A percentile compares a stretch with the other conserved stretches of the same genome.
These are phyloP conservation scores for Euproctis similis DNA, from an alignment of 2,888 invertebrate species.

Conservation along the genomic window DNA sequence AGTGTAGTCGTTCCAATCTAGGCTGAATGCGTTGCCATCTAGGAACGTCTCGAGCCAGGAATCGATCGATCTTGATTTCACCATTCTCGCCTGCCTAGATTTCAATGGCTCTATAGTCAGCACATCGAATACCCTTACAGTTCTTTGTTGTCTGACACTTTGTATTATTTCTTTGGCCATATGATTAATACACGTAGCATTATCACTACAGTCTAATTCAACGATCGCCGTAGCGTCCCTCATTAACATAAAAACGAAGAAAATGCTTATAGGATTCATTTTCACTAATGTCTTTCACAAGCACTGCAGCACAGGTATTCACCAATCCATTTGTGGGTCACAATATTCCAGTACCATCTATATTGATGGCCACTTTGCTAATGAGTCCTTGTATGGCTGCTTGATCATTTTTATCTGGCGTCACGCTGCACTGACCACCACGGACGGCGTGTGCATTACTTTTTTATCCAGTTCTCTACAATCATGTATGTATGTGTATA, in stretches of 20 bases:
- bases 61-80: slow-evolving; percentile 52
- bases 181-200: slow-evolving; percentile 75
- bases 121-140: slow-evolving; percentile 70
- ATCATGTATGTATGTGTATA: slow-evolving; percentile 37
- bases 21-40: slow-evolving; percentile 68
- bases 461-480: slow-evolving; percentile 42
- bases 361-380: slow-evolving; percentile 59
- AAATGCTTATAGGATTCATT: slow-evolving; percentile 58
- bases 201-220: slow-evolving; percentile 74
- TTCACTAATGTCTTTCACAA: slow-evolving; percentile 53
- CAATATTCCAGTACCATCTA: slow-evolving; percentile 49
- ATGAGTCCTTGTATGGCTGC: slow-evolving; percentile 53
- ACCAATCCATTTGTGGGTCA: slow-evolving; percentile 71
- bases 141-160: slow-evolving; percentile 69
- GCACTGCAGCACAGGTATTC: slow-evolving; percentile 30
- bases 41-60: slow-evolving; percentile 59
- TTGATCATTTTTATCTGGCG: slow-evolving; percentile 68
- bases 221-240: slow-evolving; percentile 48
- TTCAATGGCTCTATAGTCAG: slow-evolving; percentile 73
- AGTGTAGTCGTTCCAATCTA: slow-evolving; percentile 72
- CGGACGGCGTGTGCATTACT: slow-evolving; percentile 45
- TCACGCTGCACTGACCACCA: slow-evolving; percentile 56
- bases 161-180: slow-evolving; percentile 67
- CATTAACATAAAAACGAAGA: slow-evolving; percentile 49
- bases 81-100: slow-evolving; percentile 53